Conservation (phyloP, 2,888 invertebrate genomes). For the Trissolcus brochymenae region DNA sequence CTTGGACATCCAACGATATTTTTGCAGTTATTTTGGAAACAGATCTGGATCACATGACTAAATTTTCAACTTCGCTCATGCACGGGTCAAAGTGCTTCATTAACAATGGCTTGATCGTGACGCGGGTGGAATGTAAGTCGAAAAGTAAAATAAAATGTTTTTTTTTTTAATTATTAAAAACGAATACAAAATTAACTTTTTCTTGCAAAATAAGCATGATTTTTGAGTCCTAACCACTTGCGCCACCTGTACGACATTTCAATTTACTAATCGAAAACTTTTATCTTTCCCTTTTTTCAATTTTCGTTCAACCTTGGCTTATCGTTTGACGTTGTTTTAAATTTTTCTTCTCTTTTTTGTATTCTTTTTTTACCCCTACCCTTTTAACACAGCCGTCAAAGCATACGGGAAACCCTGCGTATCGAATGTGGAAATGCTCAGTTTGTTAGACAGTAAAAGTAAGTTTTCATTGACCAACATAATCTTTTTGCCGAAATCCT, state of each 20-base stretch:
- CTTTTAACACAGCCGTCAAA: conserved; percentile 78
- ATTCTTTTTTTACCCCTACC: conserved; percentile 16
- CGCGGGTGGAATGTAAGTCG: conserved; percentile 86
- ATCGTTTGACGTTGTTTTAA: conserved; percentile 15
- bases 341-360: conserved; percentile 15
- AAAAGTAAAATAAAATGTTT: background rate
- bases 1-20: conserved; percentile 87
- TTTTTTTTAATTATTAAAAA: background rate
- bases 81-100: conserved; percentile 83
- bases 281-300: background rate
- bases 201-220: too few species aligned
- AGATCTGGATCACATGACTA: conserved; percentile 85
- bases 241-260: too few species aligned
- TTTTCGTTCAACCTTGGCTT: conserved; percentile 16
- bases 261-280: background rate
- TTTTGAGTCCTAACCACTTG: too few species aligned
- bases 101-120: conserved; percentile 85
- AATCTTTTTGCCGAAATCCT: background rate
- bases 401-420: conserved; percentile 80
- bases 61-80: conserved; percentile 84
- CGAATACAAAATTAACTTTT: conserved; percentile 4
- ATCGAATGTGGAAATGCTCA: conserved; percentile 77
- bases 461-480: conserved; percentile 26
- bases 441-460: conserved; percentile 68
- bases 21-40: conserved; percentile 87